A percentile compares a stretch with the other conserved stretches of the same genome.
These are phyloP conservation scores for Phataginus tetradactyla DNA, from an alignment of 2,797 vertebrate species.

Conservation along the genomic window DNA sequence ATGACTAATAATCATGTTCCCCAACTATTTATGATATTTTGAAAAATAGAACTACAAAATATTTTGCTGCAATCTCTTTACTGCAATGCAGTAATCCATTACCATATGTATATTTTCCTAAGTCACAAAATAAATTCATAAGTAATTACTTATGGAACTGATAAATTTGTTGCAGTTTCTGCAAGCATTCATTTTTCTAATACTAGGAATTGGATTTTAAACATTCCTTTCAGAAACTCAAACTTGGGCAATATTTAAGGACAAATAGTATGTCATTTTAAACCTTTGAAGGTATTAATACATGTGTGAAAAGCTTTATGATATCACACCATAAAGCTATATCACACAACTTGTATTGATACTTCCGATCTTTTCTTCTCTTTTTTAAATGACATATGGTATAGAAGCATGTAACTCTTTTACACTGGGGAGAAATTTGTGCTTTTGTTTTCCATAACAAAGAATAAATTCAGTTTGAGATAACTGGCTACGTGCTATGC, in stretches of 20 bases:
- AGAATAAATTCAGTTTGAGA: not conserved
- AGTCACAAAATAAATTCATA: constrained; percentile 57
- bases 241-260: constrained; percentile 35
- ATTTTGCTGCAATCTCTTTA: not conserved
- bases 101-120: constrained; percentile 34
- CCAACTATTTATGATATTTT: constrained; percentile 43
- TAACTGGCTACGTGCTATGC: not conserved
- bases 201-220: constrained; percentile 51
- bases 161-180: constrained; percentile 30
- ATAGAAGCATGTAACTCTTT: not conserved
- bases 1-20: constrained; percentile 42
- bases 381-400: not conserved
- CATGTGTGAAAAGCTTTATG: not conserved
- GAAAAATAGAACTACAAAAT: constrained; percentile 19
- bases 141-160: constrained; percentile 44
- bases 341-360: not conserved
- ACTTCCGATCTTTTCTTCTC: not conserved
- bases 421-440: not conserved
- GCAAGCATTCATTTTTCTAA: not conserved
- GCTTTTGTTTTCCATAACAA: not conserved
- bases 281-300: not conserved
- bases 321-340: not conserved
- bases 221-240: not conserved
- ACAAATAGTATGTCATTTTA: not conserved
- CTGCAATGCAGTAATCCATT: not conserved